Conservation (phyloP, 2,113 vertebrate genomes). For the Tyrannus savana region DNA sequence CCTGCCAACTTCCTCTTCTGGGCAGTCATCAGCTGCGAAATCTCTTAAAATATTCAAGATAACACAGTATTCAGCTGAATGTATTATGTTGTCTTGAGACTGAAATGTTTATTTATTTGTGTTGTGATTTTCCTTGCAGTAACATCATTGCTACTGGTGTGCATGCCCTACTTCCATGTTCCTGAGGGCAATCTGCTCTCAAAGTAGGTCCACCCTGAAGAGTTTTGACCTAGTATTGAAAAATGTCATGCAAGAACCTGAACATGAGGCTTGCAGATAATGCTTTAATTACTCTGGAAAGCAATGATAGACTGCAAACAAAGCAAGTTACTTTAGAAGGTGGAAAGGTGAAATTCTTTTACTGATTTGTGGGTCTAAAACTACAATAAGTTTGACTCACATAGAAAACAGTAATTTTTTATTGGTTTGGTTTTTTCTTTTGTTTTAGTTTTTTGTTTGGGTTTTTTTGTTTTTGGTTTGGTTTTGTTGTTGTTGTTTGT, state of each 20-base stretch:
- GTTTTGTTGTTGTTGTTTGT: neutral
- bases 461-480: neutral
- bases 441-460: neutral
- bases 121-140: neutral
- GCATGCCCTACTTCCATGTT: neutral
- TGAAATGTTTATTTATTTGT: neutral
- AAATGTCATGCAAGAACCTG: neutral
- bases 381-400: neutral
- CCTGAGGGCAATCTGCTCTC: neutral
- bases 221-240: neutral
- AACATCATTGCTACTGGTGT: neutral
- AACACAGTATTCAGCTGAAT: neutral
- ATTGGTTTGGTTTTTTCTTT: neutral
- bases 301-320: neutral
- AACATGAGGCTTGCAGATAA: neutral
- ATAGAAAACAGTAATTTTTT: neutral
- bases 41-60: neutral
- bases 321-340: neutral
- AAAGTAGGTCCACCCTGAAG: neutral
- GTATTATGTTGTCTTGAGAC: neutral
- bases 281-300: neutral
- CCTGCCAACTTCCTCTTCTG: neutral
- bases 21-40: neutral
- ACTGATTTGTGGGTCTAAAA: neutral
- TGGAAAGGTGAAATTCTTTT: neutral